A percentile compares a stretch with the other conserved stretches of the same genome.
These are phyloP conservation scores for Ciconia nigra DNA, from an alignment of 2,797 vertebrate genomes.

Conservation along the genomic window DNA sequence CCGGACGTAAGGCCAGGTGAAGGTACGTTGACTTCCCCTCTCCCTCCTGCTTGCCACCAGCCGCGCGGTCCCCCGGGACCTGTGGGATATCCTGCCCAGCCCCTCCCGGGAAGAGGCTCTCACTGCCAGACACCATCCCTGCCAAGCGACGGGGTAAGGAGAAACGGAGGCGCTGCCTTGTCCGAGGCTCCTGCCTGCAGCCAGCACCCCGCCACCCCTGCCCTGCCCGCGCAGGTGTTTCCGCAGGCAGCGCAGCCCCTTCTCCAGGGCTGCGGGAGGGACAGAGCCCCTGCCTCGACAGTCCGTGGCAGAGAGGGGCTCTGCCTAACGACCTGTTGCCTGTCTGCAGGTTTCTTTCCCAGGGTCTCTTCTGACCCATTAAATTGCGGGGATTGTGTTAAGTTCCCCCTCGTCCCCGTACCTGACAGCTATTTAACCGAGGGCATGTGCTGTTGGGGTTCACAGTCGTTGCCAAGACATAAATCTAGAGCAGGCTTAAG, in stretches of 20 bases:
- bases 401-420: background rate
- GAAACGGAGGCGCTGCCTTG: background rate
- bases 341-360: background rate
- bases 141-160: accelerated
- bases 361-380: background rate
- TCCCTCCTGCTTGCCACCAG: background rate
- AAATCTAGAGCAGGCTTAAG: background rate
- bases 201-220: background rate
- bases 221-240: background rate
- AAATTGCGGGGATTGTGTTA: background rate
- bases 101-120: background rate
- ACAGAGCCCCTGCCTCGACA: background rate
- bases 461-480: background rate
- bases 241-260: background rate
- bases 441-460: background rate
- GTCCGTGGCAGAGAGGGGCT: background rate
- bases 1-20: background rate
- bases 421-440: background rate
- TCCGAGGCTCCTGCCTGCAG: accelerated
- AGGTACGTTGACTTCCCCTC: constrained; percentile 43
- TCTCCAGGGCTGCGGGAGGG: accelerated
- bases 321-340: background rate
- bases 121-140: background rate
- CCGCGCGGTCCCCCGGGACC: accelerated
- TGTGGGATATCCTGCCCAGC: background rate